phyloP scores from a whole-genome alignment of 2,888 invertebrate species.

The Limnephilus auricula region DNA sequence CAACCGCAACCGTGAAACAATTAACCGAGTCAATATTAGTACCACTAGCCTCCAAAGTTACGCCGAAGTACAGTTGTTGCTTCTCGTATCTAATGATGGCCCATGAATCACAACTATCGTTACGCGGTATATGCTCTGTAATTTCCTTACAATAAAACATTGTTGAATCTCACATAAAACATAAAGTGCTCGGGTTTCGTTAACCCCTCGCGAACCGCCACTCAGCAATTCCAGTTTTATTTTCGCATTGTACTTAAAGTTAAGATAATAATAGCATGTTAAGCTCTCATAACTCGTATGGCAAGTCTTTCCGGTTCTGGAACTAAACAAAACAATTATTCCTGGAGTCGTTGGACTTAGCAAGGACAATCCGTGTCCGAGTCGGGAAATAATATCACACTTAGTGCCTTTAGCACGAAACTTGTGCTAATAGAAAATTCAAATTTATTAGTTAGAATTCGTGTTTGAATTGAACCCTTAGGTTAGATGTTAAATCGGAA shows the following conservation, averaged over 20 bases:
- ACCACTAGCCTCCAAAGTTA: neutral
- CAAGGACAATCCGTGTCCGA: neutral
- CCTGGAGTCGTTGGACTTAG: neutral
- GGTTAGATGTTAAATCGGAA: too few relatives aligned
- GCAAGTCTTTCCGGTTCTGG: neutral
- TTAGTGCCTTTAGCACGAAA: neutral
- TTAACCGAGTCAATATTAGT: neutral
- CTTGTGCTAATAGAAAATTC: neutral
- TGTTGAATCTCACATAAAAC: neutral
- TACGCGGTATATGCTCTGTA: neutral
- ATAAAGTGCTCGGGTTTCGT: neutral
- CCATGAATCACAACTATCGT: slow-evolving; percentile 10
- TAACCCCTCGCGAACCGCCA: neutral
- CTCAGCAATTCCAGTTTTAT: neutral
- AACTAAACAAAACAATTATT: neutral
- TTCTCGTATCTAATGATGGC: slow-evolving; percentile 1
- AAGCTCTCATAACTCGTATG: neutral
- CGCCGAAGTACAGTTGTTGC: slow-evolving; percentile 11
- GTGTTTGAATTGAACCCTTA: too few relatives aligned
- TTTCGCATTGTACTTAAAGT: neutral
- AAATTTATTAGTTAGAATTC: neutral
- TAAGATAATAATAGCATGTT: neutral
- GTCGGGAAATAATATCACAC: neutral
- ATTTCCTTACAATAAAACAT: slow-evolving; percentile 2
- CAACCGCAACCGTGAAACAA: slow-evolving; percentile 11